phyloP scores from a whole-genome alignment of 2,113 vertebrate species.

The Ahaetulla prasina region DNA sequence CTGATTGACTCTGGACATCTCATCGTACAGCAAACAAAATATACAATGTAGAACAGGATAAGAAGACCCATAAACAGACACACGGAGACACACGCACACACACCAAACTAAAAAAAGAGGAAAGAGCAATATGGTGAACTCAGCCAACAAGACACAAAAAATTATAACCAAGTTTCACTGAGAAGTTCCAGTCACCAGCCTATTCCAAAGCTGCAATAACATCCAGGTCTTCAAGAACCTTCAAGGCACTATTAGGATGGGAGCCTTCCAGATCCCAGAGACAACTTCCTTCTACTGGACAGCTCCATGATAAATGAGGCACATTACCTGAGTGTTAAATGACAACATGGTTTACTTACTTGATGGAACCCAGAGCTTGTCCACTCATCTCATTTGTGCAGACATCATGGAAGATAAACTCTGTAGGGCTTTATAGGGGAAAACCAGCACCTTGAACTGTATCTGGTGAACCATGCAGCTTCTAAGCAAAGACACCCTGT shows the following conservation, averaged over 20 bases:
- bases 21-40: not conserved
- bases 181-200: not conserved
- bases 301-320: not conserved
- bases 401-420: not conserved
- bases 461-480: not conserved
- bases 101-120: not conserved
- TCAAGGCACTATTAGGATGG: not conserved
- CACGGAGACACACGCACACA: not conserved
- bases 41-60: not conserved
- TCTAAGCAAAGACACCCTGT: not conserved
- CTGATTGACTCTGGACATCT: not conserved
- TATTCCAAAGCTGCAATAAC: not conserved
- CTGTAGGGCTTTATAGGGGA: not conserved
- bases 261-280: not conserved
- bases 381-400: not conserved
- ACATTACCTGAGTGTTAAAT: not conserved
- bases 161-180: not conserved
- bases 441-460: not conserved
- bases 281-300: not conserved
- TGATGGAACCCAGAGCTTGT: not conserved
- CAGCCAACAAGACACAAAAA: not conserved
- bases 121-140: not conserved
- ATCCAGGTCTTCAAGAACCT: not conserved
- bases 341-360: no score
- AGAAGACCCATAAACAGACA: not conserved